Percentiles rank a stretch among this genome's conserved stretches.
phyloP scores from a whole-genome alignment of 1,140 invertebrate species.

The Cardiocondyla obscurior region DNA sequence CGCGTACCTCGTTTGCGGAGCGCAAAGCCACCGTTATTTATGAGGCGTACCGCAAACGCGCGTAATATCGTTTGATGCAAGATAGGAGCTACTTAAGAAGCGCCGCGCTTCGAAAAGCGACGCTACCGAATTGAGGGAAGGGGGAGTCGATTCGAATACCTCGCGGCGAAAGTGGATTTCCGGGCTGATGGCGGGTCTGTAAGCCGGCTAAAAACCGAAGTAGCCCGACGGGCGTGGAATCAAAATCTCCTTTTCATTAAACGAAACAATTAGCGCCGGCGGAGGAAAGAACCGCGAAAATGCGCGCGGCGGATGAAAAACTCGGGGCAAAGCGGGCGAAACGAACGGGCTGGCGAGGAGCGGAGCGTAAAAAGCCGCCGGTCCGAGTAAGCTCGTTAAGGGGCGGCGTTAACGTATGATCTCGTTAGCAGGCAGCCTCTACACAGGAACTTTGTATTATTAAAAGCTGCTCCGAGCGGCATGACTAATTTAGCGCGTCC shows the following conservation, averaged over 20 bases:
- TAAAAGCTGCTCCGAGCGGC: slow-evolving; percentile 78
- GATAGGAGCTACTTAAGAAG: background rate
- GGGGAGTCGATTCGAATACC: slow-evolving; percentile 1
- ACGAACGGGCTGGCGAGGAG: slow-evolving; percentile 42
- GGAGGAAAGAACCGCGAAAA: slow-evolving; percentile 57
- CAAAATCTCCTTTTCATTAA: slow-evolving; percentile 70
- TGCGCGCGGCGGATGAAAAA: slow-evolving; percentile 43
- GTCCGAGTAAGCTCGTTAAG: slow-evolving; percentile 79
- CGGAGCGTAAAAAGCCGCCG: slow-evolving; percentile 69
- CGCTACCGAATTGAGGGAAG: background rate
- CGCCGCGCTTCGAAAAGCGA: background rate
- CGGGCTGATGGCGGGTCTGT: background rate
- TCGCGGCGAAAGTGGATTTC: background rate
- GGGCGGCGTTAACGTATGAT: slow-evolving; percentile 78
- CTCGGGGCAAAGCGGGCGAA: slow-evolving; percentile 41
- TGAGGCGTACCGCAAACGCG: slow-evolving; percentile 1
- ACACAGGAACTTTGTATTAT: slow-evolving; percentile 77
- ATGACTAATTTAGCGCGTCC: slow-evolving; percentile 76
- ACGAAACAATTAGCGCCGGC: slow-evolving; percentile 67
- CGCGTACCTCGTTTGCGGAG: background rate
- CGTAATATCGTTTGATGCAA: slow-evolving; percentile 14
- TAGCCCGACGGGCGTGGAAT: slow-evolving; percentile 1
- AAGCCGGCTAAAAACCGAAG: slow-evolving; percentile 5
- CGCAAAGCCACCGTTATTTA: background rate
- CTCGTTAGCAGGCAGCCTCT: slow-evolving; percentile 76